Base-by-base conservation (phyloP, 2,888 invertebrate species). In the Andrena bicolor region DNA sequence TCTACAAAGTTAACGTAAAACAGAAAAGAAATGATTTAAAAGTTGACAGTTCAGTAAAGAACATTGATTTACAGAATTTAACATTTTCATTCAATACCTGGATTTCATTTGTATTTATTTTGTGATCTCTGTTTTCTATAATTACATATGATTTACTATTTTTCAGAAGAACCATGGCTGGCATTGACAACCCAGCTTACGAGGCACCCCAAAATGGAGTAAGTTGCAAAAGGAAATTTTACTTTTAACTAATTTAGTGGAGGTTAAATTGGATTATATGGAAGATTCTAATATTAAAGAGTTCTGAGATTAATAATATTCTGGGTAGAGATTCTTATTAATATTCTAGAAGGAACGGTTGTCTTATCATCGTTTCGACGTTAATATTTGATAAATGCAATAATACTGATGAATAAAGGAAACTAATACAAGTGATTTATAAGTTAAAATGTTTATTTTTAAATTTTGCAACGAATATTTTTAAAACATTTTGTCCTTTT, bases 181-280 rank as follows among this genome's bases (percentile, higher is more conserved):
- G 89, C 20, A 74, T 87, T 49, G 85, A 84, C 28, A 90, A 90
- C 72, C 72, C 49, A 7, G 88, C 66, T 2, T 86, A 82, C 26
- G 84, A 80, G 26, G 23, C 78, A 8, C 32, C 80, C 0, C 73
- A 80, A 1, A 48, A 60, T 16, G 7, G 65, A 71, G 84, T 88
- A 65, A 86, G 76, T 82, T 20, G 2, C 1, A 20, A 32, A 30
- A 13, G 4, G 32, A n/a, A 32, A 56, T 20, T 16, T n/a, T 30
- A 16, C n/a, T 53, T 32, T 20, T 32, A 8, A 23, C 20, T 56
- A 56, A 23, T 23, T 23, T 41, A 13, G 16, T 41, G 41, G 16
- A 16, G 1, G 16, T 5, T 41, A 41, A 16, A 4, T 56, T 56
- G 4, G 10, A 10, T 3, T 56, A 56, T 20, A 2, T 51, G n/a